phyloP scores from a whole-genome alignment of 2,797 vertebrate species.

The Sebastes iracundus region DNA sequence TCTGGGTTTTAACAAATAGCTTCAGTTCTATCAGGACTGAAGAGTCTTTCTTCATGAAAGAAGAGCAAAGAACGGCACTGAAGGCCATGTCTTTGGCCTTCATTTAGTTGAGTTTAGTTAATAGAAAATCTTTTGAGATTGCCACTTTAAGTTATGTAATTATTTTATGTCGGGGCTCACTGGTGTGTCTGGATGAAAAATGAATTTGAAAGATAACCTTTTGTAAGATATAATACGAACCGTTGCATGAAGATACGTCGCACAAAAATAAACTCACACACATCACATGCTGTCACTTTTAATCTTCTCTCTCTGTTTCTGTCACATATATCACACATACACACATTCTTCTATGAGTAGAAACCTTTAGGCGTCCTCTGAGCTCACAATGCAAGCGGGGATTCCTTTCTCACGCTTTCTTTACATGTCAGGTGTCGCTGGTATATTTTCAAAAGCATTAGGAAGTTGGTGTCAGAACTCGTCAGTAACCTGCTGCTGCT shows the following conservation, averaged over 20 bases:
- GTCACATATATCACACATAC: neutral
- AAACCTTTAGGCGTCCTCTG: slow-evolving; percentile 24
- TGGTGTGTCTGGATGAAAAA: neutral
- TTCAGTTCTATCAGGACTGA: no score
- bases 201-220: neutral
- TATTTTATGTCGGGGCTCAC: no score
- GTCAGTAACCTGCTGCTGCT: neutral
- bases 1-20: neutral
- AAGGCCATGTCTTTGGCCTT: no score
- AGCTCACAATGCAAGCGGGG: neutral
- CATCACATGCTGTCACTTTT: slow-evolving; percentile 11
- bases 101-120: no score
- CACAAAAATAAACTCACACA: slow-evolving; percentile 39
- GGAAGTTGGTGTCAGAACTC: slow-evolving; percentile 14
- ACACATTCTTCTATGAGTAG: neutral
- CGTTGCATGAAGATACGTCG: neutral
- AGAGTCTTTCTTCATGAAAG: no score
- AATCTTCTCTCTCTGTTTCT: slow-evolving; percentile 1
- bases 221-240: no score
- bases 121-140: no score
- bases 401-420: neutral
- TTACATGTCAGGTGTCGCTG: slow-evolving; percentile 3
- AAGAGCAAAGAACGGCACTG: no score
- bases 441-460: slow-evolving; percentile 20
- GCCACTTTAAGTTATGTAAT: no score